Percentiles rank a stretch among this genome's conserved stretches.
Evolutionary conservation across 1,140 invertebrate genomes (phyloP).

Genomic region (Varroa destructor): DNA sequence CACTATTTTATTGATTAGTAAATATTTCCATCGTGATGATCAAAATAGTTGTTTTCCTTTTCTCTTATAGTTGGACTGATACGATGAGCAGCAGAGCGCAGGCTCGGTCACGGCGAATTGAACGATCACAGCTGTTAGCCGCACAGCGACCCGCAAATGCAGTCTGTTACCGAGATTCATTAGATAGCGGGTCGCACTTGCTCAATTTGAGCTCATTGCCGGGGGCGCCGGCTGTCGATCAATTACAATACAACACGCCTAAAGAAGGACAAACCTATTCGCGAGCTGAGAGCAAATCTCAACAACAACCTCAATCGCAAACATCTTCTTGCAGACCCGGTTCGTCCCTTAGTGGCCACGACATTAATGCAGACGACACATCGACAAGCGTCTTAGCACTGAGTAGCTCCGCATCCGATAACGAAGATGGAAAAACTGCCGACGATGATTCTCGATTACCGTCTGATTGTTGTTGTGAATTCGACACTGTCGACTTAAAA

Average conservation of each 20-base stretch:
- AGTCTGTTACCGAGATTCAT: not conserved
- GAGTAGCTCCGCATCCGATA: conserved; percentile 8
- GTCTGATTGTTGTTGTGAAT: not conserved
- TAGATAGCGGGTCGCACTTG: not conserved
- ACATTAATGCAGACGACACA: conserved; percentile 1
- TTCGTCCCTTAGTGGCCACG: not conserved
- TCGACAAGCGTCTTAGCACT: not conserved
- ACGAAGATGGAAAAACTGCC: not conserved
- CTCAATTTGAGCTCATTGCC: not conserved
- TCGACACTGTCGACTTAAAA: not conserved
- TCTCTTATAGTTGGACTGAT: conserved; percentile 4
- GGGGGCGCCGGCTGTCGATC: not conserved
- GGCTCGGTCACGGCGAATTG: not conserved
- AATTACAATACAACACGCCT: not conserved
- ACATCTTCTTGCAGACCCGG: not conserved
- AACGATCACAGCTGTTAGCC: not conserved
- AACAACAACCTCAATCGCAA: not conserved
- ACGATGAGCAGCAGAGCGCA: not conserved
- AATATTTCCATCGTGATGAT: no score
- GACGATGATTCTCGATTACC: not conserved
- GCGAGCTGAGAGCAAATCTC: not conserved
- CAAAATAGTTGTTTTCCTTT: not conserved
- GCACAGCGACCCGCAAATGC: not conserved
- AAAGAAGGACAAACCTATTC: not conserved
- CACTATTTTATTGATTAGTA: no score